These are phyloP conservation scores for Corythornis madagascariensis DNA, from an alignment of 2,113 vertebrate genomes.

Conservation along the genomic window DNA sequence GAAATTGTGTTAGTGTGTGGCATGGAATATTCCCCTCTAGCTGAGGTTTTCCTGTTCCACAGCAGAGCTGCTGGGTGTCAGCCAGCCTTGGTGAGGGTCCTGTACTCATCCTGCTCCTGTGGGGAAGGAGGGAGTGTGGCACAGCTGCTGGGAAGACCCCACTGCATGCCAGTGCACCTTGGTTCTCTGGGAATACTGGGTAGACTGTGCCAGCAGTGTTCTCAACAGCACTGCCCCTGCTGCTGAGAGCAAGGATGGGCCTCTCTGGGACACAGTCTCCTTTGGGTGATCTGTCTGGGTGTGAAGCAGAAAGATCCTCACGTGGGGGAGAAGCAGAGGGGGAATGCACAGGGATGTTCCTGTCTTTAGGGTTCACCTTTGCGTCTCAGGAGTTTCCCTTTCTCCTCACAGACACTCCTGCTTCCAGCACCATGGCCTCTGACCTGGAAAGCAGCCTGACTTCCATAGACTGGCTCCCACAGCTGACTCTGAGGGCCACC, in stretches of 20 bases:
- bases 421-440: slow-evolving; percentile 84
- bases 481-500: slow-evolving; percentile 90
- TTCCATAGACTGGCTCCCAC: slow-evolving; percentile 97
- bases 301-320: background rate
- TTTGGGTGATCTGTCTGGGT: background rate
- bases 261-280: background rate
- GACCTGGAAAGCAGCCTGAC: slow-evolving; percentile 96
- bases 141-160: background rate
- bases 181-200: background rate
- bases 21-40: background rate
- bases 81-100: background rate
- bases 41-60: background rate
- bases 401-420: slow-evolving; percentile 48
- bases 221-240: background rate
- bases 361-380: background rate
- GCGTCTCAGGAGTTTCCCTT: background rate
- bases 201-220: background rate
- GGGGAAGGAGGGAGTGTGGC: background rate
- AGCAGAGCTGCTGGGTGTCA: background rate
- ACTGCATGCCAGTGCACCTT: background rate
- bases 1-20: background rate
- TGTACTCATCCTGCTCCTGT: background rate
- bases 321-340: background rate
- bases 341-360: background rate
- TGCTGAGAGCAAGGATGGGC: background rate